Conservation (phyloP, 2,797 vertebrate genomes). For the Cheirogaleus major region DNA sequence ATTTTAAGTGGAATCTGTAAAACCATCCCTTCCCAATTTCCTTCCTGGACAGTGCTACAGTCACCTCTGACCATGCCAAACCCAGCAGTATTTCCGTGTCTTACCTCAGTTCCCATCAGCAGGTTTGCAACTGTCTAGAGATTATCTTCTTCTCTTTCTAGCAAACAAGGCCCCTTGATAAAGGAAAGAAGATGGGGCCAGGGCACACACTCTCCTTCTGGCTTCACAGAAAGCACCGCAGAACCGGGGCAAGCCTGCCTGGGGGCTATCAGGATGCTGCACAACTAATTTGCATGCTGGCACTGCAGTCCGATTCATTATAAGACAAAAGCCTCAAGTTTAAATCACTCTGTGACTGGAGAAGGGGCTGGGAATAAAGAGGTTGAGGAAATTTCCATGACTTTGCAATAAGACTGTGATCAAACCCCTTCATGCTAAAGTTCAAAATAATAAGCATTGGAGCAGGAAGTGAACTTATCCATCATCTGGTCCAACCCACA, state of each 20-base stretch:
- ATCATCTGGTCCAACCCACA: neutral
- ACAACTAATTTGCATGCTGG: neutral
- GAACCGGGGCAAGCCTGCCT: neutral
- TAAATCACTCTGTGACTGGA: neutral
- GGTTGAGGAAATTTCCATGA: neutral
- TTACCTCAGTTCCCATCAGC: constrained; percentile 37
- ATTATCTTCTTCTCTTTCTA: constrained; percentile 53
- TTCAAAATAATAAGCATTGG: constrained; percentile 6
- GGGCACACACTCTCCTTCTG: neutral
- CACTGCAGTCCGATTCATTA: neutral
- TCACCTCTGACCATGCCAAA: constrained; percentile 31
- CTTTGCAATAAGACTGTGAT: neutral
- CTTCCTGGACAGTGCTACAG: constrained; percentile 7
- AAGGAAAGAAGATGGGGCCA: constrained; percentile 19
- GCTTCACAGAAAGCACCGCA: neutral
- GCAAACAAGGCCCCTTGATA: constrained; percentile 44
- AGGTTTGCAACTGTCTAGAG: neutral
- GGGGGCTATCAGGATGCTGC: neutral
- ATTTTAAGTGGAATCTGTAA: constrained; percentile 37
- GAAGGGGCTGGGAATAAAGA: neutral
- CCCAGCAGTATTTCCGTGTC: neutral
- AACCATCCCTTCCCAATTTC: constrained; percentile 19
- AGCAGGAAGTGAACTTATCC: neutral
- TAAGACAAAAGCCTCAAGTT: neutral
- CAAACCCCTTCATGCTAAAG: neutral